These are phyloP conservation scores for Gobiocypris rarus DNA, from an alignment of 2,113 vertebrate genomes.

Conservation along the genomic window DNA sequence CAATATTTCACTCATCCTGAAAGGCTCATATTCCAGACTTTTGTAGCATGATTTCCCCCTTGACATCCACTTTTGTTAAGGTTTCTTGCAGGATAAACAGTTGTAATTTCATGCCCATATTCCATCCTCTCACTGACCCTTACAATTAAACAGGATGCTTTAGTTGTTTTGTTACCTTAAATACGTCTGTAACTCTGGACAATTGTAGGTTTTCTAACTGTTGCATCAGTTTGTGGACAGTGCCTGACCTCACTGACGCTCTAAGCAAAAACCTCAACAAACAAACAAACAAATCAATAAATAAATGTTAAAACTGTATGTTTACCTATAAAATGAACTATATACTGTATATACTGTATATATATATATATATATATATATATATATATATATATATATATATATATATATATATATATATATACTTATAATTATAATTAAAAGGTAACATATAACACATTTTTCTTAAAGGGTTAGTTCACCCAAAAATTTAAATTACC, in stretches of 20 bases:
- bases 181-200: not conserved
- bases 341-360: no score
- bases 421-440: no score
- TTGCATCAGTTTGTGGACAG: not conserved
- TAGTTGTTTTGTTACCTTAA: not conserved
- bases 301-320: no score
- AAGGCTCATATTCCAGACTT: not conserved
- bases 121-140: not conserved
- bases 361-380: no score
- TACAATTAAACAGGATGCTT: not conserved
- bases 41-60: not conserved
- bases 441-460: no score
- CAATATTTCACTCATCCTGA: not conserved
- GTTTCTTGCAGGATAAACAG: not conserved
- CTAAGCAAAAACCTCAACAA: not conserved
- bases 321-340: no score
- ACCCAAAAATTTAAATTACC: no score
- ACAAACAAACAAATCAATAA: no score
- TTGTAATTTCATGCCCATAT: not conserved
- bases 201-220: conserved; percentile 6
- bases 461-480: no score
- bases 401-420: no score
- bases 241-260: not conserved
- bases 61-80: not conserved
- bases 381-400: no score